phyloP scores from a whole-genome alignment of 1,140 invertebrate species.

The Drosophila orena region DNA sequence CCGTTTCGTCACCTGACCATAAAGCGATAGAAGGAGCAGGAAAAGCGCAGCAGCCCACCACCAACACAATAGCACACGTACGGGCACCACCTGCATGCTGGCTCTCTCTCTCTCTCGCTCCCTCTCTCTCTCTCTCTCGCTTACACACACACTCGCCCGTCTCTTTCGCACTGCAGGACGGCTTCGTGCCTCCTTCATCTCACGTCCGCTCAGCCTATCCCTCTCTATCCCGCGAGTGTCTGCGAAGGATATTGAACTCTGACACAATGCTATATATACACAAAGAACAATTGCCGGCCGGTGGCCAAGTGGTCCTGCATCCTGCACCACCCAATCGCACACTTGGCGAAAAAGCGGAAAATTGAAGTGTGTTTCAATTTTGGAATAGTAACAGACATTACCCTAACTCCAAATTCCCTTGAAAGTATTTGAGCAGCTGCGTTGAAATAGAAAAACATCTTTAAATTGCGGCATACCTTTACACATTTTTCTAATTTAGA shows the following conservation, averaged over 20 bases:
- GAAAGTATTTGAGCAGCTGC: too few relatives aligned
- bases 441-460: too few relatives aligned
- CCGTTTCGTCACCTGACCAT: slow-evolving; percentile 50
- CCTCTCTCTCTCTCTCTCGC: too few relatives aligned
- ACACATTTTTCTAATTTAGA: too few relatives aligned
- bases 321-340: slow-evolving; percentile 8
- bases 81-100: slow-evolving; percentile 26
- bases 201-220: not conserved
- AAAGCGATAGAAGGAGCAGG: slow-evolving; percentile 31
- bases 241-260: slow-evolving; percentile 78
- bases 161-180: not conserved
- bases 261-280: slow-evolving; percentile 71
- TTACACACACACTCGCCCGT: not conserved
- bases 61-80: slow-evolving; percentile 9
- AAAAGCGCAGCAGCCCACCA: slow-evolving; percentile 43
- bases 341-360: slow-evolving; percentile 3
- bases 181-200: not conserved
- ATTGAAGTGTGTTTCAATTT: too few relatives aligned
- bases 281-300: slow-evolving; percentile 56
- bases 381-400: too few relatives aligned
- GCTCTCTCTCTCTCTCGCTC: not conserved
- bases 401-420: too few relatives aligned
- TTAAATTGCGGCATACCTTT: too few relatives aligned
- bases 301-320: slow-evolving; percentile 48
- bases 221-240: slow-evolving; percentile 25